Base-by-base conservation (phyloP, 2,113 vertebrate species). In the Microcebus griseorufus region DNA sequence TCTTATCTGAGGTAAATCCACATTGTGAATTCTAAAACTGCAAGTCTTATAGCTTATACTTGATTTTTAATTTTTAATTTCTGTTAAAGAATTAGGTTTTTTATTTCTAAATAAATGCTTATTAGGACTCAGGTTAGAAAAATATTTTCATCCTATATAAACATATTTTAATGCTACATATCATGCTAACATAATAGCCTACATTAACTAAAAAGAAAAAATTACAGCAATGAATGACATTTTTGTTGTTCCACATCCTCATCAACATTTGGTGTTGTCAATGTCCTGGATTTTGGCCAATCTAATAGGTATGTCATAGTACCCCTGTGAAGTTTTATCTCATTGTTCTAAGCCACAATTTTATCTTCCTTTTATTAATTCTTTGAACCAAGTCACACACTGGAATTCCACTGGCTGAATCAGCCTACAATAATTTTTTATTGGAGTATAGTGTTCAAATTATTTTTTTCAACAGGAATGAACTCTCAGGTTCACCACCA, bases 1-100 rank as follows among this genome's bases (percentile, higher is more conserved):
- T 91, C 95, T 95, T 67, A 86, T 79, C 34, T 94, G 69, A 94
- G 10, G 18, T 45, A 60, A 88, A 62, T 16, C 45, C 32, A 83
- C 14, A 32, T 1, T 34, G 3, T 37, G 22, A 80, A 92, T 90
- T 86, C 23, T 90, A 29, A 69, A 90, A 42, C 7, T 34, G 22
- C 3, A 81, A 9, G 90, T 78, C 17, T 29, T 86, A 16, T 2
- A 64, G 85, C 2, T 67, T 79, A 51, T 13, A 51, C 4, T 51
- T 82, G 17, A 60, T 23, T 25, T 88, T 92, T 92, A 45, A 60
- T 45, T 90, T 80, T 86, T 3, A 9, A 32, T 87, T 90, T 84
- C 3, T 86, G 22, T 29, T 37, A 81, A 82, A 73, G 0, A 60
- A 39, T 4, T 6, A 4, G 60, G 9, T 62, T 92, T 39, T 6